These are phyloP conservation scores for Sternarchorhynchus goeldii DNA, from an alignment of 2,797 vertebrate genomes.

Conservation along the genomic window DNA sequence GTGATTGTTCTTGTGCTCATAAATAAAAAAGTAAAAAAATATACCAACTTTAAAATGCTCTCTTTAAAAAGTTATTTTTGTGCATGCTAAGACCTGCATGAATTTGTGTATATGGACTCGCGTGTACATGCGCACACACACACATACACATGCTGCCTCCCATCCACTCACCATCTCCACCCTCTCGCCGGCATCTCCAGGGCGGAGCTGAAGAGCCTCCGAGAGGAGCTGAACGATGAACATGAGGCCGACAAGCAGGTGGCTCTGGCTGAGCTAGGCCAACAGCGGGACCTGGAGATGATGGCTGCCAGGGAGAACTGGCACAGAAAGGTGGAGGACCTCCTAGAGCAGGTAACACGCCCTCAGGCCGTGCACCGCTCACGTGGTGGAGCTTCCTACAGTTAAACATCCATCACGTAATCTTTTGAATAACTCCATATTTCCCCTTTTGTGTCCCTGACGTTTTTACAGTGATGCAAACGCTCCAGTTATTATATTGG, in stretches of 20 bases:
- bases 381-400: neutral
- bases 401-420: neutral
- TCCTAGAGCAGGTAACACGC: constrained; percentile 81
- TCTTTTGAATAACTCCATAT: too few species aligned
- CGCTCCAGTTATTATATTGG: neutral
- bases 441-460: too few species aligned
- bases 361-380: neutral
- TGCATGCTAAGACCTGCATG: neutral
- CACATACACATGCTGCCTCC: neutral
- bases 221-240: constrained; percentile 88
- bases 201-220: constrained; percentile 89
- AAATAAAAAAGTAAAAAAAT: too few species aligned
- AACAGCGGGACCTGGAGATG: constrained; percentile 93
- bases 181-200: constrained; percentile 68
- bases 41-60: too few species aligned
- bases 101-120: neutral
- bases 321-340: constrained; percentile 98
- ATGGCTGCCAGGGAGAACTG: constrained; percentile 90
- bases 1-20: too few species aligned
- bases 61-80: neutral
- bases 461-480: neutral
- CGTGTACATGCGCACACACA: constrained; percentile 7
- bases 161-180: constrained; percentile 9
- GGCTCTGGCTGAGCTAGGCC: constrained; percentile 85
- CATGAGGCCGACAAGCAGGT: constrained; percentile 92